Percentiles rank a stretch among this genome's conserved stretches.
Conservation (phyloP, 2,888 invertebrate species). For the Laothoe populi region DNA sequence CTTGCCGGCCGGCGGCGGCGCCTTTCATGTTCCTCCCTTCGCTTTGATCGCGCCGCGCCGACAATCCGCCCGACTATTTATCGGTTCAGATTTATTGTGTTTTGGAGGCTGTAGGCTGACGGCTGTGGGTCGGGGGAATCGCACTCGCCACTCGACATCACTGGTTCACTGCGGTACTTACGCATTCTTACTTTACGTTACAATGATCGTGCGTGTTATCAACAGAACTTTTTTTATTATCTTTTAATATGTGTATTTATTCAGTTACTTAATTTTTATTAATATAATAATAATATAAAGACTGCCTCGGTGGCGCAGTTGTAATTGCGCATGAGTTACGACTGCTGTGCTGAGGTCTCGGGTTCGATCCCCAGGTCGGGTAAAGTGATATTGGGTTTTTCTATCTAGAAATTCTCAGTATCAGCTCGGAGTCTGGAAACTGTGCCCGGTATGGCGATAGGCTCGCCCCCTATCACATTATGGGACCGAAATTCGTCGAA, state of each 20-base stretch:
- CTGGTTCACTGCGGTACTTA: conserved; percentile 49
- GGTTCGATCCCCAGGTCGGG: too few relatives aligned
- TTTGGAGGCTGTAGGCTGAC: conserved; percentile 76
- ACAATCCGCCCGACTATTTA: conserved; percentile 82
- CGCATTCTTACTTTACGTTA: conserved; percentile 57
- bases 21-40: conserved; percentile 77
- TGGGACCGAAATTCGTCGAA: too few relatives aligned
- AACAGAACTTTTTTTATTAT: conserved; percentile 51
- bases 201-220: conserved; percentile 53
- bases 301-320: too few relatives aligned
- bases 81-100: conserved; percentile 84
- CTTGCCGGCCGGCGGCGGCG: conserved; percentile 70
- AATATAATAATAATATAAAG: too few relatives aligned
- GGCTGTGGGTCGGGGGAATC: conserved; percentile 60
- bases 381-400: too few relatives aligned
- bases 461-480: too few relatives aligned
- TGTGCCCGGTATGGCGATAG: too few relatives aligned
- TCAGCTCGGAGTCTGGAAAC: too few relatives aligned
- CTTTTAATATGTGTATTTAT: conserved; percentile 24
- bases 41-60: conserved; percentile 82
- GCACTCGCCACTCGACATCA: conserved; percentile 40
- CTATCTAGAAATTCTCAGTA: too few relatives aligned
- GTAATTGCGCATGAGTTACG: too few relatives aligned
- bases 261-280: too few relatives aligned
- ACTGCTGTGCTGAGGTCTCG: too few relatives aligned